These are phyloP conservation scores for Pan troglodytes DNA, from an alignment of 2,113 vertebrate genomes.

Conservation along the genomic window NHGRI_mPanTro3-v2.1_pri NC_072408.2:61936001-61936500, in stretches of 20 bases:
- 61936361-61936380: not conserved
- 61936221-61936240: no score
- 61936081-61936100: not conserved
- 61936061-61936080: not conserved
- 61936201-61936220: no score
- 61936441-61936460: not conserved
- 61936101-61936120: not conserved
- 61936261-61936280: no score
- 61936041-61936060: not conserved
- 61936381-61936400: not conserved
- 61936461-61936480: not conserved
- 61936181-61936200: rapidly evolving
- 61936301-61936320: not conserved
- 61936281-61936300: no score
- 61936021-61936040: not conserved
- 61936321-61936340: not conserved
- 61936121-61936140: not conserved
- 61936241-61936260: no score
- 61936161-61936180: not conserved
- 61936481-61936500: not conserved
- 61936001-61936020: not conserved
- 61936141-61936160: not conserved
- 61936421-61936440: not conserved
- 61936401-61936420: not conserved
- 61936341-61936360: not conserved